Percentiles rank a stretch among this genome's conserved stretches.
These are phyloP conservation scores for Pardosa pseudoannulata DNA, from an alignment of 2,888 invertebrate species.

Conservation along the genomic window DNA sequence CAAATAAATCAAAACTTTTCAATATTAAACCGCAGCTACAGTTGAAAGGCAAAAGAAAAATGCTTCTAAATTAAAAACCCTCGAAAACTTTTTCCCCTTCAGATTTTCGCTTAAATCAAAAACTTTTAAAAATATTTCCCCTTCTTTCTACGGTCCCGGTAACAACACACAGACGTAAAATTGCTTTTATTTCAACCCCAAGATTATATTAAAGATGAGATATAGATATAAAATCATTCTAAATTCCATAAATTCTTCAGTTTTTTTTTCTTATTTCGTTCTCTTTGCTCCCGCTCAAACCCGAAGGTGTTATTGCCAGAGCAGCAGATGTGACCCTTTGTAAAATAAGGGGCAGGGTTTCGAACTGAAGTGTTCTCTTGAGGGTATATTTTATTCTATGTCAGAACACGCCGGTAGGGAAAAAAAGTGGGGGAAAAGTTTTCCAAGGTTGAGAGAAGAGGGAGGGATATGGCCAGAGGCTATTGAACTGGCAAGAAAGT, in stretches of 20 bases:
- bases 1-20: too few species aligned
- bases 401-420: neutral
- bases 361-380: neutral
- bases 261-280: too few species aligned
- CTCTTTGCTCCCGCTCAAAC: neutral
- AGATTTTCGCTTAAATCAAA: neutral
- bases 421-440: neutral
- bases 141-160: neutral
- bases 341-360: neutral
- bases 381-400: slow-evolving; percentile 1
- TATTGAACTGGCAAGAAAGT: neutral
- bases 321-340: slow-evolving; percentile 8
- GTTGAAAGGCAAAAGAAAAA: too few species aligned
- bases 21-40: too few species aligned
- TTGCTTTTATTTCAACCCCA: neutral
- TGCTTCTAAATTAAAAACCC: too few species aligned
- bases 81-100: too few species aligned
- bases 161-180: neutral
- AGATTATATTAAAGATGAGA: neutral
- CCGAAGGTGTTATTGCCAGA: neutral
- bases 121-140: neutral
- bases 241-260: slow-evolving; percentile 4
- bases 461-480: neutral
- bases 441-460: too few species aligned
- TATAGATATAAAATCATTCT: slow-evolving; percentile 5